These are phyloP conservation scores for Nansenia antarctica DNA, from an alignment of 2,113 vertebrate genomes.

Conservation along the genomic window DNA sequence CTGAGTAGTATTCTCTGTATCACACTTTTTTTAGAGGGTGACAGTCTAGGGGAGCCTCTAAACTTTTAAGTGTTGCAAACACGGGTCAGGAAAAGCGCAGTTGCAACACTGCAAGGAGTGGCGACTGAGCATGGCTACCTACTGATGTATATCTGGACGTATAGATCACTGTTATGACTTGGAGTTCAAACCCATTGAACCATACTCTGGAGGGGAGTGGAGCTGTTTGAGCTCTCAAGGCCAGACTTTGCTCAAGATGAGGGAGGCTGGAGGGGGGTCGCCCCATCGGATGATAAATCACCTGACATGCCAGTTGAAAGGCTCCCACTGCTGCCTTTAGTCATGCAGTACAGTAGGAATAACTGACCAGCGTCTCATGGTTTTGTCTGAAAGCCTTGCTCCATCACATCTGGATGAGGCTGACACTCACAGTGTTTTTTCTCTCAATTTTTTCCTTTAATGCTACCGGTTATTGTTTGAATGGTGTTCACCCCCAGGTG, in stretches of 20 bases:
- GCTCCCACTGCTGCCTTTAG: conserved; percentile 35
- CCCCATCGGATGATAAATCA: conserved; percentile 52
- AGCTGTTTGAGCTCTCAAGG: conserved; percentile 41
- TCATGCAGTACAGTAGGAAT: conserved; percentile 43
- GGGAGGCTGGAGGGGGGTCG: conserved; percentile 4
- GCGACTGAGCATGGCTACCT: neutral
- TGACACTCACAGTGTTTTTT: neutral
- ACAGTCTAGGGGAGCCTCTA: no score
- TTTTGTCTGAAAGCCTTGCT: conserved; percentile 16
- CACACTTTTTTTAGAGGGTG: no score
- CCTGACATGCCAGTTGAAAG: conserved; percentile 43
- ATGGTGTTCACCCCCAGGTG: neutral
- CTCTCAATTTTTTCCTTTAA: neutral
- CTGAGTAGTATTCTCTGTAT: no score
- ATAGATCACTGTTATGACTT: conserved; percentile 54
- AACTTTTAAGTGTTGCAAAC: conserved; percentile 29
- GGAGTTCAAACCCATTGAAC: conserved; percentile 60
- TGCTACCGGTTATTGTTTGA: neutral
- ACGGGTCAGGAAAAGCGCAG: conserved; percentile 20
- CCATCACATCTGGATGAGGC: conserved; percentile 11
- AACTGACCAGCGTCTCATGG: conserved; percentile 26
- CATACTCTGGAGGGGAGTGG: conserved; percentile 34
- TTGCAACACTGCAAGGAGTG: conserved; percentile 32
- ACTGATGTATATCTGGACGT: conserved; percentile 35
- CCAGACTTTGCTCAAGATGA: conserved; percentile 36